phyloP scores from a whole-genome alignment of 2,888 invertebrate species.

The Brachylomia viminalis region DNA sequence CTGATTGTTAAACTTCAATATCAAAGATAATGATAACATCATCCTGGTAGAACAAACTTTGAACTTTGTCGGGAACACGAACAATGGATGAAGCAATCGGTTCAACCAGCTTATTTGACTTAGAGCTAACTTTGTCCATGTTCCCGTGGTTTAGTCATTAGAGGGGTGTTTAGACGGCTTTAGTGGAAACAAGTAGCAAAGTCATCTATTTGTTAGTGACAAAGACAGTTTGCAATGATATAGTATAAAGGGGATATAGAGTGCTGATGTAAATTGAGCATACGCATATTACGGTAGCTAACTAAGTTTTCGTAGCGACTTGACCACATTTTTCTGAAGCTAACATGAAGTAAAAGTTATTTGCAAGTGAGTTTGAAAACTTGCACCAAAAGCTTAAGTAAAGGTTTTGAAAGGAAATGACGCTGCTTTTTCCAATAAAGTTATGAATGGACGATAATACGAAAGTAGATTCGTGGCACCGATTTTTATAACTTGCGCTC shows the following conservation, averaged over 20 bases:
- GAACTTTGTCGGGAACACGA: slow-evolving; percentile 39
- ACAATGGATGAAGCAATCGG: slow-evolving; percentile 61
- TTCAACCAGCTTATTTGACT: slow-evolving; percentile 62
- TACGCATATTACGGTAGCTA: too few species aligned
- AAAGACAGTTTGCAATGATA: slow-evolving; percentile 19
- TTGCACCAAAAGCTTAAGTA: too few species aligned
- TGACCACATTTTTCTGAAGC: too few species aligned
- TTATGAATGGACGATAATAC: too few species aligned
- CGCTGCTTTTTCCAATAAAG: too few species aligned
- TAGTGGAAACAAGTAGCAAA: slow-evolving; percentile 28
- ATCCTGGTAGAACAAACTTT: slow-evolving; percentile 41
- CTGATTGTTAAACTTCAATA: slow-evolving; percentile 31
- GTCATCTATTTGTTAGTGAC: slow-evolving; percentile 46
- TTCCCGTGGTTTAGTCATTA: slow-evolving; percentile 54
- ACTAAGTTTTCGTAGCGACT: too few species aligned
- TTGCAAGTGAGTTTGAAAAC: too few species aligned
- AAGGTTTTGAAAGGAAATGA: too few species aligned
- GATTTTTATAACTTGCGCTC: too few species aligned
- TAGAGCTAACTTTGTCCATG: slow-evolving; percentile 47
- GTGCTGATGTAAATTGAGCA: too few species aligned
- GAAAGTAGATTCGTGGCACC: too few species aligned
- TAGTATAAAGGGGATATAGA: slow-evolving; percentile 35
- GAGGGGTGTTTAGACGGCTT: slow-evolving; percentile 36
- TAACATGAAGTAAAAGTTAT: too few species aligned
- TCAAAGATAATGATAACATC: slow-evolving; percentile 44